Evolutionary conservation across 2,797 vertebrate genomes (phyloP).

Genomic region (Meriones psammophilus): DNA sequence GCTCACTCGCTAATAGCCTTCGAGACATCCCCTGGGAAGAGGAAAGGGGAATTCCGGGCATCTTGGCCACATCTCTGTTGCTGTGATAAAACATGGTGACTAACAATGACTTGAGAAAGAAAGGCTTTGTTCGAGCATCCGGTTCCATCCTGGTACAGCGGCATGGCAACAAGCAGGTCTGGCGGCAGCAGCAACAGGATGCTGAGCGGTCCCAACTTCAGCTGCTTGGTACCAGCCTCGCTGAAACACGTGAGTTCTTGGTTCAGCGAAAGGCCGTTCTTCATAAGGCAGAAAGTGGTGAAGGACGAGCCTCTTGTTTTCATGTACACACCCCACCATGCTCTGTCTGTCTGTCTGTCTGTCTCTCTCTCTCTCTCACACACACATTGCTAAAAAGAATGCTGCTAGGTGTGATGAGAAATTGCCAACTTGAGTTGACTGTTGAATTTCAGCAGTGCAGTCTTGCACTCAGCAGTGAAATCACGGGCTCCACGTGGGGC

Average conservation of each 20-base stretch:
- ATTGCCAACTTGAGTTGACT: not conserved
- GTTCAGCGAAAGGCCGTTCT: not conserved
- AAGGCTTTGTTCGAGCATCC: not conserved
- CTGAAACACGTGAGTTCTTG: not conserved
- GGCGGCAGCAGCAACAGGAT: not conserved
- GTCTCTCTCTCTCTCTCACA: not conserved
- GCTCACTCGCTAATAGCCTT: not conserved
- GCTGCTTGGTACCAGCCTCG: not conserved
- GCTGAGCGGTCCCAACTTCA: not conserved
- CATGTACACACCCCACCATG: not conserved
- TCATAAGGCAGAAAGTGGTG: not conserved
- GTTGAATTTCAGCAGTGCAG: not conserved
- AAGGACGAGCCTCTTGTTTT: not conserved
- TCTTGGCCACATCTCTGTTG: not conserved
- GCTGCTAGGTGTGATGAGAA: not conserved
- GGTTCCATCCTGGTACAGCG: not conserved
- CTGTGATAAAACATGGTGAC: not conserved
- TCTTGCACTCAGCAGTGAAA: not conserved
- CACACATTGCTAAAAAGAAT: not conserved
- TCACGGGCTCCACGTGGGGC: not conserved
- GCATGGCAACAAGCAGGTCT: not conserved
- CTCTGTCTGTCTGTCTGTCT: not conserved
- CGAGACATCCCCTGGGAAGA: slow-evolving; percentile 6
- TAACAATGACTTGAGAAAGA: not conserved
- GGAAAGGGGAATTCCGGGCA: not conserved